Evolutionary conservation across 2,888 invertebrate species (phyloP).

Genomic region (Furcula furcula): DNA sequence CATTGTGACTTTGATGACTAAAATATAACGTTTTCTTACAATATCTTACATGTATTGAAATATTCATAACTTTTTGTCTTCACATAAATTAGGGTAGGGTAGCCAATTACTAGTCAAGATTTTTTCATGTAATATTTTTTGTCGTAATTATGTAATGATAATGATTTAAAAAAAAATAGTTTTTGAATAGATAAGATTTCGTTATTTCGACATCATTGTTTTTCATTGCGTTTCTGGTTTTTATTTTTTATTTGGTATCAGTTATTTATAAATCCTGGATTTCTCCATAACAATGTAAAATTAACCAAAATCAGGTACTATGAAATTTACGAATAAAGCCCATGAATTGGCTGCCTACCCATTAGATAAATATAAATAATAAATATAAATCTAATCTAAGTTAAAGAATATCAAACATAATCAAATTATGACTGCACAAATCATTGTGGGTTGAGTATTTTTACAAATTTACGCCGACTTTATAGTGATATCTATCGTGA

Average conservation of each 20-base stretch:
- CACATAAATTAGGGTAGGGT: constrained; percentile 6
- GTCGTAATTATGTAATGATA: too few relatives aligned
- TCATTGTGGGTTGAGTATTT: constrained; percentile 23
- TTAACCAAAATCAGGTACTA: too few relatives aligned
- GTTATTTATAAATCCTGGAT: too few relatives aligned
- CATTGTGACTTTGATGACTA: constrained; percentile 31
- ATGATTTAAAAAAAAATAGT: too few relatives aligned
- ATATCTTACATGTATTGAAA: constrained; percentile 11
- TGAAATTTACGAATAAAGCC: too few relatives aligned
- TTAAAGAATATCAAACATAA: constrained; percentile 3
- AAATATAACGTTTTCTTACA: constrained; percentile 22
- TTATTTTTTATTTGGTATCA: too few relatives aligned
- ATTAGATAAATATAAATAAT: constrained; percentile 1
- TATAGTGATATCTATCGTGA: too few relatives aligned
- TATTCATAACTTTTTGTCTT: constrained; percentile 3
- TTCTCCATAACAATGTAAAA: too few relatives aligned
- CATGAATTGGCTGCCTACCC: constrained; percentile 8
- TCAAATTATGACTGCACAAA: constrained; percentile 10
- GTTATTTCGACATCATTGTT: too few relatives aligned
- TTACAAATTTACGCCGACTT: constrained; percentile 24
- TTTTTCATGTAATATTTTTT: too few relatives aligned
- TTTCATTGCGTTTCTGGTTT: too few relatives aligned
- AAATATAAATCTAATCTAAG: background rate
- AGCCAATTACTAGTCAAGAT: background rate
- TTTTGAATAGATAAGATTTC: too few relatives aligned